phyloP scores from a whole-genome alignment of 2,113 vertebrate species.

The Nyctibius bracteatus region DNA sequence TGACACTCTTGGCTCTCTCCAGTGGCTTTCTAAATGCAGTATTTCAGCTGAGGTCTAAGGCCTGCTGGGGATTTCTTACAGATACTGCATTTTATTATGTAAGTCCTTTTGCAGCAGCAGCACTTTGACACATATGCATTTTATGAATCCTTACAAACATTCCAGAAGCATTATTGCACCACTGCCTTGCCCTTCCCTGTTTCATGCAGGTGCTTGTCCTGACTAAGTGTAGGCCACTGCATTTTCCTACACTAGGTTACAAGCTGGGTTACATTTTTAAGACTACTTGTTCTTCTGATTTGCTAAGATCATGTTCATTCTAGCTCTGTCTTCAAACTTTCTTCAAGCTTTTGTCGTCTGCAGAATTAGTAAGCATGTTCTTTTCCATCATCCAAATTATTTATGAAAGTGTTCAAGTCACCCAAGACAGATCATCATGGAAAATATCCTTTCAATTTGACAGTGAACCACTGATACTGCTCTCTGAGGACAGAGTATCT shows the following conservation, averaged over 20 bases:
- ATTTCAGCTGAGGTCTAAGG: background rate
- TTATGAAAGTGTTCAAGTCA: background rate
- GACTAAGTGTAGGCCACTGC: background rate
- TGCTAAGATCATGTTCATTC: background rate
- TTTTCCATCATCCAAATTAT: constrained; percentile 18
- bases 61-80: background rate
- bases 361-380: constrained; percentile 11
- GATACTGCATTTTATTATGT: background rate
- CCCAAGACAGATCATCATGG: background rate
- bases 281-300: background rate
- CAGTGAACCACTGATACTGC: background rate
- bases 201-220: background rate
- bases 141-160: background rate
- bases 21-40: background rate
- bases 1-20: background rate
- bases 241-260: background rate
- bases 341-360: constrained; percentile 27
- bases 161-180: background rate
- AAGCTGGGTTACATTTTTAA: background rate
- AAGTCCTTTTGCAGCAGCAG: background rate
- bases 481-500: background rate
- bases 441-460: constrained; percentile 17
- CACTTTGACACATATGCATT: background rate
- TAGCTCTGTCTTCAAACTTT: background rate
- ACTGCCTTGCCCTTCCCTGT: background rate